Conservation (phyloP, 2,113 vertebrate genomes). For the Chaenogobius annularis region DNA sequence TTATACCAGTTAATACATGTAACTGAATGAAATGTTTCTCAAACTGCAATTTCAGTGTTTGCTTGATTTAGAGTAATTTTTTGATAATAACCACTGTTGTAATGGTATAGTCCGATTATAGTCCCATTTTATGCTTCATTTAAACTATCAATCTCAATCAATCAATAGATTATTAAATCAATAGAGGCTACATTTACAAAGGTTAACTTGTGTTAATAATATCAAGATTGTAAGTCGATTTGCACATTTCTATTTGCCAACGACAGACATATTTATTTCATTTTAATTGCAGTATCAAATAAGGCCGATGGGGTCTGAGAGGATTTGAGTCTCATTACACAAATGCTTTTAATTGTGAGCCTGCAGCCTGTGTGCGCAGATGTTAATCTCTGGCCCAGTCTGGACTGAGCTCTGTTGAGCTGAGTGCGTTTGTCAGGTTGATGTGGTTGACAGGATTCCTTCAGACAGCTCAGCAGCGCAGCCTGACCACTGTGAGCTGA, state of each 20-base stretch:
- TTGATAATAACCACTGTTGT: no score
- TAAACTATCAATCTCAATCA: no score
- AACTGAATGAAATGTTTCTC: no score
- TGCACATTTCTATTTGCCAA: neutral
- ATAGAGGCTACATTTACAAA: neutral
- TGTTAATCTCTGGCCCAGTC: constrained; percentile 25
- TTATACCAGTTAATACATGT: no score
- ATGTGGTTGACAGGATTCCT: constrained; percentile 60
- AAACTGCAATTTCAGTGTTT: no score
- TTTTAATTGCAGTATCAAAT: neutral
- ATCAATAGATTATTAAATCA: no score
- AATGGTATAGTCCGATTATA: no score
- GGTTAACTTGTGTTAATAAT: neutral
- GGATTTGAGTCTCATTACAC: constrained; percentile 7
- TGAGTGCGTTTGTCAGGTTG: constrained; percentile 64
- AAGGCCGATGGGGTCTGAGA: neutral
- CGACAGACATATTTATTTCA: neutral
- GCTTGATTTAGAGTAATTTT: no score
- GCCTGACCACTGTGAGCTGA: constrained; percentile 47
- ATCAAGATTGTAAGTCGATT: neutral
- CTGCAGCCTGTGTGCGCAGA: neutral
- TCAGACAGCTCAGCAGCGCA: constrained; percentile 59
- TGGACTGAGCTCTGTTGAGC: constrained; percentile 50
- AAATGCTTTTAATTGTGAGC: constrained; percentile 1
- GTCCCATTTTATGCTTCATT: no score